These are phyloP conservation scores for Oxyura jamaicensis DNA, from an alignment of 2,113 vertebrate species.

Conservation along the genomic window DNA sequence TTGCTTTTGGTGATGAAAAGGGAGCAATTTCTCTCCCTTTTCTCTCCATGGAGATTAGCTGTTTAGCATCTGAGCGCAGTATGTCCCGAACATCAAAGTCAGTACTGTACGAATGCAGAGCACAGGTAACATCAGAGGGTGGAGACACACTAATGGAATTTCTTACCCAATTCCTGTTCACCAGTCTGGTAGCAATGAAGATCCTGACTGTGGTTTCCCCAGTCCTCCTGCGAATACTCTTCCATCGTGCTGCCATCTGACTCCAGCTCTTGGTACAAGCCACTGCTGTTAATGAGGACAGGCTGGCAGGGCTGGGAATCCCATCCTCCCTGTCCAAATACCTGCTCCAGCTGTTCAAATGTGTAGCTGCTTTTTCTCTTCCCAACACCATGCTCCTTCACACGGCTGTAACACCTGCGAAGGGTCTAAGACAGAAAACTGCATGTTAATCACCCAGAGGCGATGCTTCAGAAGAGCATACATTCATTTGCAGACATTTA, in stretches of 20 bases:
- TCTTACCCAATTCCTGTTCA: conserved; percentile 93
- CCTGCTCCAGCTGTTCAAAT: conserved; percentile 98
- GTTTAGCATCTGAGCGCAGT: fast-evolving
- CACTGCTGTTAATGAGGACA: conserved; percentile 98
- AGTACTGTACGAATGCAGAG: fast-evolving
- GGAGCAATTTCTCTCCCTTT: background rate
- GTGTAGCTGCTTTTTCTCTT: conserved; percentile 99
- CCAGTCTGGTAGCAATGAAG: conserved; percentile 92
- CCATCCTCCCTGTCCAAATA: conserved; percentile 98
- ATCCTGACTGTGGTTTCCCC: conserved; percentile 94
- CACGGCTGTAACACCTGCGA: conserved; percentile 96
- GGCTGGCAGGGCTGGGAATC: conserved; percentile 96
- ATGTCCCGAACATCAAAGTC: fast-evolving
- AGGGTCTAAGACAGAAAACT: conserved; percentile 85
- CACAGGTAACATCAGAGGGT: background rate
- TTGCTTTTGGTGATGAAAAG: background rate
- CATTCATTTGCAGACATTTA: conserved; percentile 49
- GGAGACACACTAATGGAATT: background rate
- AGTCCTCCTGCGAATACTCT: conserved; percentile 96
- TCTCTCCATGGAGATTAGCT: background rate
- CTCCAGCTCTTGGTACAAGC: conserved; percentile 98
- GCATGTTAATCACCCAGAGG: conserved; percentile 17
- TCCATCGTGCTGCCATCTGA: conserved; percentile 96
- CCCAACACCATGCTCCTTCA: conserved; percentile 97
- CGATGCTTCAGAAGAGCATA: background rate